These are phyloP conservation scores for Drosophila planitibia DNA, from an alignment of 2,888 invertebrate species.

Conservation along the genomic window DNA sequence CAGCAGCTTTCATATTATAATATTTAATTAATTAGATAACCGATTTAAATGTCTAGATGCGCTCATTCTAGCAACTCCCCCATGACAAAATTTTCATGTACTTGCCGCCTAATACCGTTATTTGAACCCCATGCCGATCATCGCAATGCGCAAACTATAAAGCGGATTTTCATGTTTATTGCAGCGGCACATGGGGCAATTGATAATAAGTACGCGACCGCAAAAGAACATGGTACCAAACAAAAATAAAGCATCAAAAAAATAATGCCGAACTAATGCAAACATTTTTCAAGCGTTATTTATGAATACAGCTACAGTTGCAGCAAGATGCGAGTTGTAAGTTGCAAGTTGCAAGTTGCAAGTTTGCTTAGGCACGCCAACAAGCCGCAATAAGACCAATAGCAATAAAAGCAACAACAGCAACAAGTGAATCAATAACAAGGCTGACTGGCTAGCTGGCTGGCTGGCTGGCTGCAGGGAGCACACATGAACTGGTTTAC, in stretches of 20 bases:
- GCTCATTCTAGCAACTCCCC: constrained; percentile 24
- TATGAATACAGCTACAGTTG: constrained; percentile 75
- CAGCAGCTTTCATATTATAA: neutral
- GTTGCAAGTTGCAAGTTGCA: constrained; percentile 49
- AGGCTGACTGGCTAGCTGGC: constrained; percentile 31
- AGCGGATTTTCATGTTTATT: constrained; percentile 75
- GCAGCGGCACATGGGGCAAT: constrained; percentile 61
- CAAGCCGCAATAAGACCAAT: constrained; percentile 44
- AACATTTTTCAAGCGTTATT: constrained; percentile 79
- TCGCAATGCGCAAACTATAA: constrained; percentile 38
- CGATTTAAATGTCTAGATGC: constrained; percentile 2
- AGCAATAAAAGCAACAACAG: constrained; percentile 34
- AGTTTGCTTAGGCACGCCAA: constrained; percentile 62
- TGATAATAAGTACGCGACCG: constrained; percentile 74
- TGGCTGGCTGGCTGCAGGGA: constrained; percentile 22
- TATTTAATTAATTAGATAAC: constrained; percentile 1
- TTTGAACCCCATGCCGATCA: constrained; percentile 39
- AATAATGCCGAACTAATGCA: constrained; percentile 42
- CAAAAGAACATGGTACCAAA: constrained; percentile 29
- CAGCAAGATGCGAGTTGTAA: constrained; percentile 35
- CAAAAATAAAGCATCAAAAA: neutral
- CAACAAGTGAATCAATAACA: constrained; percentile 73
- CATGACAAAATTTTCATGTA: constrained; percentile 24
- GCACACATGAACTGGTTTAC: constrained; percentile 71
- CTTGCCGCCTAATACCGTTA: constrained; percentile 41